Conservation (phyloP, 2,797 vertebrate genomes). For the Morus bassanus region DNA sequence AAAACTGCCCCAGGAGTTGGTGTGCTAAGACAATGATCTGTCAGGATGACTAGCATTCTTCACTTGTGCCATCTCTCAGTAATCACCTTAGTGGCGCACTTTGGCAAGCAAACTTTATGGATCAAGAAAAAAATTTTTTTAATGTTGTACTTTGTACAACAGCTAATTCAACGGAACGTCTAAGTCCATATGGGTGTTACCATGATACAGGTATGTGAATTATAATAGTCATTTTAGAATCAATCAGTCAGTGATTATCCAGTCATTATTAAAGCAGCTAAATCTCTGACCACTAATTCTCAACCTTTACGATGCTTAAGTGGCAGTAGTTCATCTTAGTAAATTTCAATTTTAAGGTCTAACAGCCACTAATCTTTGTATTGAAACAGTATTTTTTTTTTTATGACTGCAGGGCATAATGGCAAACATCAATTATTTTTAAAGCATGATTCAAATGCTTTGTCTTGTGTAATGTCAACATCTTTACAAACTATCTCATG, state of each 20-base stretch:
- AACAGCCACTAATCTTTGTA: not conserved
- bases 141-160: not conserved
- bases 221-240: not conserved
- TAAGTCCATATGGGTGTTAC: not conserved
- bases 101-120: not conserved
- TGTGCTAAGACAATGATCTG: not conserved
- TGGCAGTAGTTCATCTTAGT: not conserved
- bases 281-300: not conserved
- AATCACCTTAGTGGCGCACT: not conserved
- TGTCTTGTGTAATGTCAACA: not conserved
- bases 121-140: not conserved
- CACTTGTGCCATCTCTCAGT: fast-evolving
- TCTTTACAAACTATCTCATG: not conserved
- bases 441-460: not conserved
- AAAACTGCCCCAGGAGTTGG: not conserved
- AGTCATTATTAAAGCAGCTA: not conserved
- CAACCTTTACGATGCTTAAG: not conserved
- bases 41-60: not conserved
- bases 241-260: not conserved
- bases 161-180: not conserved
- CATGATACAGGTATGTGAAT: not conserved
- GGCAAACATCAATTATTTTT: not conserved
- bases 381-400: not conserved
- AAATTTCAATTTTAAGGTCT: not conserved
- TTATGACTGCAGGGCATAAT: not conserved